Conservation (phyloP, 2,888 invertebrate genomes). For the Volucella bombylans region DNA sequence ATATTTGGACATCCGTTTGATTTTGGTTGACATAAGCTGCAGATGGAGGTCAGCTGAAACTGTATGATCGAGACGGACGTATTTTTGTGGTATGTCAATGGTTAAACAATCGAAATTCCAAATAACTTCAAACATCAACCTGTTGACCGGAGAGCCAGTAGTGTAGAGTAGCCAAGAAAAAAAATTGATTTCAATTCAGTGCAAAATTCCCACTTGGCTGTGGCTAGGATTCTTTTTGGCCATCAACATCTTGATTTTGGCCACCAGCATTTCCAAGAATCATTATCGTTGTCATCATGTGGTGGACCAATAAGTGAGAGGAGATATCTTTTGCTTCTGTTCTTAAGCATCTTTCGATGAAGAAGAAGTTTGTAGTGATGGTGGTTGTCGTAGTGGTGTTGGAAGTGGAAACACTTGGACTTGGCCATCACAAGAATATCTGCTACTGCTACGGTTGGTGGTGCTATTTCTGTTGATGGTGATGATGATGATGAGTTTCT, state of each 20-base stretch:
- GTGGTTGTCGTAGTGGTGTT: conserved; percentile 40
- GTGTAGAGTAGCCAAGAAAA: conserved; percentile 44
- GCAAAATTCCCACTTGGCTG: conserved; percentile 47
- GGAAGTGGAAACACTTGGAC: conserved; percentile 78
- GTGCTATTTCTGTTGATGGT: conserved; percentile 55
- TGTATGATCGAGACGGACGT: conserved; percentile 82
- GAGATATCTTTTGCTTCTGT: conserved; percentile 20
- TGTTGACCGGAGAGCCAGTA: conserved; percentile 36
- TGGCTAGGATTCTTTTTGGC: conserved; percentile 49
- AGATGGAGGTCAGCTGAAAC: conserved; percentile 72
- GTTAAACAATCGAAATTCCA: conserved; percentile 58
- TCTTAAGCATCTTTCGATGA: conserved; percentile 36
- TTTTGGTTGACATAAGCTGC: conserved; percentile 59
- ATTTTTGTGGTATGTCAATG: conserved; percentile 60
- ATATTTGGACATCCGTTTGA: conserved; percentile 47
- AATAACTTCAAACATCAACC: conserved; percentile 51
- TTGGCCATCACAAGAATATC: conserved; percentile 77
- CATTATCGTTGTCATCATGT: conserved; percentile 66
- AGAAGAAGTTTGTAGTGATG: conserved; percentile 19
- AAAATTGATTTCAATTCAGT: background rate
- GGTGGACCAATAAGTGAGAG: conserved; percentile 62
- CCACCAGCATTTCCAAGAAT: conserved; percentile 70
- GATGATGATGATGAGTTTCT: conserved; percentile 76
- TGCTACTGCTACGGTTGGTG: conserved; percentile 51
- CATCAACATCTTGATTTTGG: conserved; percentile 69